phyloP scores from a whole-genome alignment of 2,797 vertebrate genomes.

The Danio jaintianensis region DNA sequence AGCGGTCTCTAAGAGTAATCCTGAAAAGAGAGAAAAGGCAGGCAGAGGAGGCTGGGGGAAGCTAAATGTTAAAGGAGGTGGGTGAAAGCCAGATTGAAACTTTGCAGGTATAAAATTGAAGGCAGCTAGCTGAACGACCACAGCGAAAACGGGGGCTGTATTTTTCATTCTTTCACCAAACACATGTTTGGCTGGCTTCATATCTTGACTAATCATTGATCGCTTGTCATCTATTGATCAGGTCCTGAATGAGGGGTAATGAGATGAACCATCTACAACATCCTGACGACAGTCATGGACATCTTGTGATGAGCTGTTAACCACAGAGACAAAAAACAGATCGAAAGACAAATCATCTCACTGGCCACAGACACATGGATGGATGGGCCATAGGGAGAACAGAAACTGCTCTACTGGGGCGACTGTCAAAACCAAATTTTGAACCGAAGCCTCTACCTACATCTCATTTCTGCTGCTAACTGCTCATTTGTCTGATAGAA shows the following conservation, averaged over 20 bases:
- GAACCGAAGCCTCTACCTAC: not conserved
- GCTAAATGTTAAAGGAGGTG: constrained; percentile 78
- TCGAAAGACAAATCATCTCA: constrained; percentile 34
- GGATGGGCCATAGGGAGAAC: not conserved
- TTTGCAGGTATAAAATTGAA: constrained; percentile 87
- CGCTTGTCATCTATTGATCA: constrained; percentile 29
- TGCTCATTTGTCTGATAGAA: not conserved
- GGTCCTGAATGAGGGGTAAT: constrained; percentile 9
- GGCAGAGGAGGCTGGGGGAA: constrained; percentile 67
- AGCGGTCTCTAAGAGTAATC: constrained; percentile 78
- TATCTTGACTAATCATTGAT: constrained; percentile 15
- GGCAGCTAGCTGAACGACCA: constrained; percentile 81
- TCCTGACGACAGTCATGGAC: not conserved
- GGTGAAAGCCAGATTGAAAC: constrained; percentile 81
- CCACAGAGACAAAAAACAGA: not conserved
- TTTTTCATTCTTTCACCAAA: constrained; percentile 46
- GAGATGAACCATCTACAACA: constrained; percentile 7
- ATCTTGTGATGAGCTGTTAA: constrained; percentile 25
- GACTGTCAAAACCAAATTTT: constrained; percentile 16
- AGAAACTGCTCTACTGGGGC: not conserved
- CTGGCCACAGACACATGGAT: constrained; percentile 25
- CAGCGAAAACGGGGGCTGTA: constrained; percentile 74
- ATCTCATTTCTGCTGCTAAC: not conserved
- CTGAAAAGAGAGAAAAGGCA: constrained; percentile 65
- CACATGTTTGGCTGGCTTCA: constrained; percentile 66